A percentile compares a stretch with the other conserved stretches of the same genome.
phyloP scores from a whole-genome alignment of 2,888 invertebrate genomes.

The Caenorhabditis auriculariae region DNA sequence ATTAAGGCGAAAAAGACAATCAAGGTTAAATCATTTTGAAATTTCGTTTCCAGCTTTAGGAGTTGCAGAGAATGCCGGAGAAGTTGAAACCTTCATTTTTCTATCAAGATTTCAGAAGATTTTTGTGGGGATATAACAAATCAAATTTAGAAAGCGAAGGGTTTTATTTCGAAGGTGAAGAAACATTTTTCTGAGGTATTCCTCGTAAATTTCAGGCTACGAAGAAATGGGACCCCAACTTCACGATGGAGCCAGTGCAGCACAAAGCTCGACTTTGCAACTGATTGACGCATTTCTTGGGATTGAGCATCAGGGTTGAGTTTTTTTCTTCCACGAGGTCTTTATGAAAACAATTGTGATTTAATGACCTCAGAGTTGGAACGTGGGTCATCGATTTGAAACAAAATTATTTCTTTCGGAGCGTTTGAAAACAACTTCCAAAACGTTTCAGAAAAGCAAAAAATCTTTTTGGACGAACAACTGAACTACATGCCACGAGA shows the following conservation, averaged over 20 bases:
- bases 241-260: conserved; percentile 20
- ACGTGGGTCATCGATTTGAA: neutral
- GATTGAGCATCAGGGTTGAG: conserved; percentile 17
- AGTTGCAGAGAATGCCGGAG: conserved; percentile 10
- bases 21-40: neutral
- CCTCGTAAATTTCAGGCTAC: neutral
- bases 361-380: no score
- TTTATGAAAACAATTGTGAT: neutral
- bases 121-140: conserved; percentile 21
- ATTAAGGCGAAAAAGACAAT: neutral
- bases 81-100: conserved; percentile 9
- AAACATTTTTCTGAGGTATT: neutral
- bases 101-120: conserved; percentile 16
- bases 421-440: conserved; percentile 2
- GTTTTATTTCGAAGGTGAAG: conserved; percentile 14
- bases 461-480: conserved; percentile 14
- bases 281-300: conserved; percentile 21
- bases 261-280: conserved; percentile 15
- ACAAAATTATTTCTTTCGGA: neutral
- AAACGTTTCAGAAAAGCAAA: conserved; percentile 8
- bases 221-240: conserved; percentile 10
- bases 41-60: neutral
- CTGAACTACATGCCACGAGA: conserved; percentile 14
- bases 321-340: neutral
- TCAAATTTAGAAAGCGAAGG: conserved; percentile 10